Evolutionary conservation across 2,113 vertebrate species (phyloP).

Genomic region (Zapus hudsonius): DNA sequence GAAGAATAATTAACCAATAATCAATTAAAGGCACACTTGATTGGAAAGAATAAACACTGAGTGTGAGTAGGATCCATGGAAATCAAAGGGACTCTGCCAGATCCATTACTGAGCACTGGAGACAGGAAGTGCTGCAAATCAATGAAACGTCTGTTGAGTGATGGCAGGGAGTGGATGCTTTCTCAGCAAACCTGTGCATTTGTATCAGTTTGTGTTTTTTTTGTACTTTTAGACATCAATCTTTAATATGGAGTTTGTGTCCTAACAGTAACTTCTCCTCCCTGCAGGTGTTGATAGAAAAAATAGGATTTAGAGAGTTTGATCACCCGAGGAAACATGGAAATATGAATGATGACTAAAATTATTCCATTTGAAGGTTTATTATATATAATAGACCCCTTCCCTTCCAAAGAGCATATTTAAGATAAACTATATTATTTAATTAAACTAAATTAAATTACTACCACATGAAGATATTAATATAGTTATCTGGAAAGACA

Average conservation of each 20-base stretch:
- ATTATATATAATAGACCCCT: neutral
- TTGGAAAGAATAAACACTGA: neutral
- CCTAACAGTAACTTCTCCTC: neutral
- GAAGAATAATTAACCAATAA: conserved; percentile 43
- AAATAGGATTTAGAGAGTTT: conserved; percentile 42
- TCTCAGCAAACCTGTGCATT: conserved; percentile 5
- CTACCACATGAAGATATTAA: neutral
- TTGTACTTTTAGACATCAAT: conserved; percentile 35
- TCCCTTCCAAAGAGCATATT: neutral
- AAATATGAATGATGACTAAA: neutral
- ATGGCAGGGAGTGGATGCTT: neutral
- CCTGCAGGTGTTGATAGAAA: conserved; percentile 13
- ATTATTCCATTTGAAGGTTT: neutral
- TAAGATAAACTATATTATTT: neutral
- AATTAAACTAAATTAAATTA: neutral
- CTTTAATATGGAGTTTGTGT: neutral
- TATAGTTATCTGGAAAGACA: neutral
- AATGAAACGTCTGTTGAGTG: conserved; percentile 34
- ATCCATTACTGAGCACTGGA: conserved; percentile 32
- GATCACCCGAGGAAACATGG: neutral
- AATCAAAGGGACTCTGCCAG: neutral
- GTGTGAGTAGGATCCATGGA: neutral
- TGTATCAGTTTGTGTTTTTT: conserved; percentile 18
- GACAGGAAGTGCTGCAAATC: conserved; percentile 42
- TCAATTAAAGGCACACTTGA: too few species aligned